A percentile compares a stretch with the other conserved stretches of the same genome.
Evolutionary conservation across 1,140 invertebrate species (phyloP).

Genomic region (Cyclargus thomasi): DNA sequence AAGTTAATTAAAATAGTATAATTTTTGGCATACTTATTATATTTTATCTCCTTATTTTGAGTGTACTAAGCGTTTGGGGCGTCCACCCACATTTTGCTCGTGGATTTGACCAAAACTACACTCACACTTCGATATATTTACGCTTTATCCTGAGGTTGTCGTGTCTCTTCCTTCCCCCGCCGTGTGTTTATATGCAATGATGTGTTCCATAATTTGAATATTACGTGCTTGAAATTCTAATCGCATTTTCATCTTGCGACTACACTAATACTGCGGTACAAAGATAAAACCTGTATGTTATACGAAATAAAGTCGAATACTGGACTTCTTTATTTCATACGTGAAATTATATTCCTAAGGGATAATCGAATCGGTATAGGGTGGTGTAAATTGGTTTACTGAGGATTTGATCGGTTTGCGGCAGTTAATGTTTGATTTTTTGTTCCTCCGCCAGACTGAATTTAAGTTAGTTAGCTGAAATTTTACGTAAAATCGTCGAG

Average conservation of each 20-base stretch:
- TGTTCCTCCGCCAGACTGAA: conserved; percentile 8
- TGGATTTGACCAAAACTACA: conserved; percentile 60
- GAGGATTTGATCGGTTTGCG: conserved; percentile 41
- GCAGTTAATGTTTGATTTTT: conserved; percentile 39
- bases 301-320: conserved; percentile 13
- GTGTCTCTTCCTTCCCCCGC: conserved; percentile 31
- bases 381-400: conserved; percentile 43
- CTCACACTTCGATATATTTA: conserved; percentile 58
- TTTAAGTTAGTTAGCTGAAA: conserved; percentile 9
- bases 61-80: conserved; percentile 38
- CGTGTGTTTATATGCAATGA: conserved; percentile 24
- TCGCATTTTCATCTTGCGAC: conserved; percentile 40
- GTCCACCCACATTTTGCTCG: conserved; percentile 54
- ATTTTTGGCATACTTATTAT: neutral
- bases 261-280: conserved; percentile 17
- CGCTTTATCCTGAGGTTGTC: conserved; percentile 55
- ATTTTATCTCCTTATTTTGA: conserved; percentile 28
- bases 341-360: conserved; percentile 21
- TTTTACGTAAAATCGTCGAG: neutral
- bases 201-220: conserved; percentile 43
- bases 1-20: too few species aligned
- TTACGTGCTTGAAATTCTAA: conserved; percentile 39
- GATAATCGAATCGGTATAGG: conserved; percentile 45
- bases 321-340: conserved; percentile 17
- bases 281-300: conserved; percentile 7